Evolutionary conservation across 2,888 invertebrate species (phyloP), one percentile per base, ranked within the genome.

Genomic region (Acheta domesticus): DNA sequence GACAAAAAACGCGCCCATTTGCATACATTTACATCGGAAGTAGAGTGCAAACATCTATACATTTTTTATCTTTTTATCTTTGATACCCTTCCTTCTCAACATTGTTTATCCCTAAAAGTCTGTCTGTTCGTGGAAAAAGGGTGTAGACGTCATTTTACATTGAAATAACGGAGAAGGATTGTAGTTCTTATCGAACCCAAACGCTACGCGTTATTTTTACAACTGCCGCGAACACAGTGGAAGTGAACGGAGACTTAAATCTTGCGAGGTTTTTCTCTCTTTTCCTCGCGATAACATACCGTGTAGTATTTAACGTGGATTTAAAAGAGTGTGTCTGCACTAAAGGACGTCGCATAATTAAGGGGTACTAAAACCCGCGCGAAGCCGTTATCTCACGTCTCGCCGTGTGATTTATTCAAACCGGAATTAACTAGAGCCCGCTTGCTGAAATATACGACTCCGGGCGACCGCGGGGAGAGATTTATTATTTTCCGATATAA

Each of bases 61-160:
- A 62, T 62, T 62, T 62, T 62, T 62, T 62, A 62, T 62, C 62
- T 62, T 62, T 62, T 62, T 62, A 62, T 62, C 62, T 62, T n/a
- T 62, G 62, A 62, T 62, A 62, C n/a, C 36, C n/a, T 62, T 62
- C 62, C 62, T 12, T 62, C 62, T n/a, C 36, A 8, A 62, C 16
- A 12, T n/a, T 62, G 62, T 62, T 14, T 62, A 62, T 62, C 62
- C 62, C 4, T 62, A 19, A 62, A 62, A 62, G n/a, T 62, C 62
- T 62, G 16, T 62, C 62, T 62, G n/a, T n/a, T 62, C 62, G 16
- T 19, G n/a, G 62, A 19, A n/a, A 62, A 62, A n/a, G 62, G 62
- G n/a, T 19, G n/a, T 62, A 62, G 62, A 19, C n/a, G 62, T 16
- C 8, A 36, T 36, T 36, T 36, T 36, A 36, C 36, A 36, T 36